phyloP scores from a whole-genome alignment of 2,888 invertebrate genomes.

The Thereva unica region DNA sequence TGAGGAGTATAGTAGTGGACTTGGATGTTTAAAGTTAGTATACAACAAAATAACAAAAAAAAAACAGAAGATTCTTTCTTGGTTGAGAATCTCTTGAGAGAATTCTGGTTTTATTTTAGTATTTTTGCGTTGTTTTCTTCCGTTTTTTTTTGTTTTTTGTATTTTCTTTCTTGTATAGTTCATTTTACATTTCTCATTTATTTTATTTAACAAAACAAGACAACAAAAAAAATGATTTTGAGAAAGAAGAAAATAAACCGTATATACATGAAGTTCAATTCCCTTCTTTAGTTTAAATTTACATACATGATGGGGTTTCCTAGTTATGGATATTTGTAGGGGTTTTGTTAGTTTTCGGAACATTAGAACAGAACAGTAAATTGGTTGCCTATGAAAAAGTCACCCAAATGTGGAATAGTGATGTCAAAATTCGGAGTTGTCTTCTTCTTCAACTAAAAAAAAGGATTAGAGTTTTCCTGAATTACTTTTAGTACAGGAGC shows the following conservation, averaged over 20 bases:
- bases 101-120: slow-evolving; percentile 32
- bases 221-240: neutral
- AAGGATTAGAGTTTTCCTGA: no score
- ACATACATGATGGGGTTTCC: slow-evolving; percentile 12
- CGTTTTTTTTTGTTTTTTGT: slow-evolving; percentile 3
- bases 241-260: neutral
- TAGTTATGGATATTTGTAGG: slow-evolving; percentile 10
- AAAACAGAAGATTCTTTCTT: slow-evolving; percentile 2
- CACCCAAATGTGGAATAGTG: no score
- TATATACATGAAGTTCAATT: slow-evolving; percentile 32
- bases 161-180: slow-evolving; percentile 7
- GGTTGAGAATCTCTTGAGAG: slow-evolving; percentile 20
- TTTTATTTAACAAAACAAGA: slow-evolving; percentile 4
- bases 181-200: slow-evolving; percentile 27
- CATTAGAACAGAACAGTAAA: no score
- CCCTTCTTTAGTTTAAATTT: slow-evolving; percentile 32
- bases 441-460: no score
- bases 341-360: slow-evolving; percentile 5
- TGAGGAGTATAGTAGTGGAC: no score
- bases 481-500: no score
- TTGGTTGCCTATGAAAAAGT: no score
- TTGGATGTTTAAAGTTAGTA: no score
- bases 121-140: slow-evolving; percentile 7
- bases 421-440: no score
- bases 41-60: no score